phyloP scores from a whole-genome alignment of 2,113 vertebrate genomes.

The Rhizomys pruinosus region DNA sequence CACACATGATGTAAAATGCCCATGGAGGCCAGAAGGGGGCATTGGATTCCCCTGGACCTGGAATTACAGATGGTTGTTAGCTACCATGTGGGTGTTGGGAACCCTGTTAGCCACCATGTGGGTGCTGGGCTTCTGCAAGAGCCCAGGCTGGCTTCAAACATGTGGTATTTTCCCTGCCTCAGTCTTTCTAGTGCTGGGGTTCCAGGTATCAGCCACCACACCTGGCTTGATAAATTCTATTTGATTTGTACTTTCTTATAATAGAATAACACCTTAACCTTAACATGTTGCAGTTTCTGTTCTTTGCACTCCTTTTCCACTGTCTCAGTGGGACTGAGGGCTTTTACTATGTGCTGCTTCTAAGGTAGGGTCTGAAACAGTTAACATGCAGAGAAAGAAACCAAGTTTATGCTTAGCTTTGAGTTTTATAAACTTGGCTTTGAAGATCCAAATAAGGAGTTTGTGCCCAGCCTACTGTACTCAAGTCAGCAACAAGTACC shows the following conservation, averaged over 20 bases:
- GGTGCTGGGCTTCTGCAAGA: too few species aligned
- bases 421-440: slow-evolving; percentile 16
- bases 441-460: neutral
- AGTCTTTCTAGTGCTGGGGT: neutral
- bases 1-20: too few species aligned
- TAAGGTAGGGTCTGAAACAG: neutral
- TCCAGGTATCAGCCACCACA: neutral
- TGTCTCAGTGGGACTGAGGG: neutral
- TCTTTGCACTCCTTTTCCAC: neutral
- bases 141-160: neutral
- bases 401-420: neutral
- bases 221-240: neutral
- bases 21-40: too few species aligned
- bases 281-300: neutral
- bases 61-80: too few species aligned
- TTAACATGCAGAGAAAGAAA: neutral
- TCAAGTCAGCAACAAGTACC: neutral
- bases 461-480: neutral
- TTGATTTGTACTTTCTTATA: neutral
- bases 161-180: neutral
- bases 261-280: neutral
- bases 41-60: too few species aligned
- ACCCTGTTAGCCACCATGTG: too few species aligned
- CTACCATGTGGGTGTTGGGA: too few species aligned
- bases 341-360: neutral